These are phyloP conservation scores for Chloroceryle aenea DNA, from an alignment of 2,113 vertebrate species.

Conservation along the genomic window DNA sequence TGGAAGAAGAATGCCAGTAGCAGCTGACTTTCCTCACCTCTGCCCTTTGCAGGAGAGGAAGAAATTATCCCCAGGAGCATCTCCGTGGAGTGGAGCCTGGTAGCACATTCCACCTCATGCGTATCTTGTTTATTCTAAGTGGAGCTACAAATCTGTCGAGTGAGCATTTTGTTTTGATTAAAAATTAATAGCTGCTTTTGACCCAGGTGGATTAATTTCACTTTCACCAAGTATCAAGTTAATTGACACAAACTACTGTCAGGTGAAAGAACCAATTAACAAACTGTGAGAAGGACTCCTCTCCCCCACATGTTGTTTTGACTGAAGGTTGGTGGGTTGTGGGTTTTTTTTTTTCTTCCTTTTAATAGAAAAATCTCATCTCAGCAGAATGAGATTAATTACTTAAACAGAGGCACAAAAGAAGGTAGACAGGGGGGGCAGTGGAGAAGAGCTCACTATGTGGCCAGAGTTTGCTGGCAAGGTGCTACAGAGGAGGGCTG, in stretches of 20 bases:
- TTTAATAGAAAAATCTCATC: constrained; percentile 63
- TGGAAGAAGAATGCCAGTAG: neutral
- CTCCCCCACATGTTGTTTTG: constrained; percentile 63
- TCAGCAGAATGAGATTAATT: constrained; percentile 68
- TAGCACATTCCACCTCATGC: constrained; percentile 31
- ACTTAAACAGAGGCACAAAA: constrained; percentile 53
- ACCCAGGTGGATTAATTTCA: constrained; percentile 82
- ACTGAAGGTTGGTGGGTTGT: neutral
- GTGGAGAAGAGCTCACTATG: neutral
- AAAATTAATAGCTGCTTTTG: constrained; percentile 85
- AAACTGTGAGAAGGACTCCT: constrained; percentile 67
- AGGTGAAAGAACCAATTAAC: constrained; percentile 83
- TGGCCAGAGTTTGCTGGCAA: neutral
- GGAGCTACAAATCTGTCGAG: constrained; percentile 74
- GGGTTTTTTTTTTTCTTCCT: neutral
- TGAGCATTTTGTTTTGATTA: constrained; percentile 82
- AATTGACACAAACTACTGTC: constrained; percentile 82
- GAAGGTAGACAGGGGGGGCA: neutral
- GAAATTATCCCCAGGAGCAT: constrained; percentile 25
- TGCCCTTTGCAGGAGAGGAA: constrained; percentile 17
- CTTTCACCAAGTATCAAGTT: constrained; percentile 79
- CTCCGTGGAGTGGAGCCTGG: neutral
- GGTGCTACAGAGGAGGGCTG: neutral
- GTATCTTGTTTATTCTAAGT: constrained; percentile 65
- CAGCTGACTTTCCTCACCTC: neutral